These are phyloP conservation scores for Serripes groenlandicus DNA, from an alignment of 2,888 invertebrate genomes.

Conservation along the genomic window DNA sequence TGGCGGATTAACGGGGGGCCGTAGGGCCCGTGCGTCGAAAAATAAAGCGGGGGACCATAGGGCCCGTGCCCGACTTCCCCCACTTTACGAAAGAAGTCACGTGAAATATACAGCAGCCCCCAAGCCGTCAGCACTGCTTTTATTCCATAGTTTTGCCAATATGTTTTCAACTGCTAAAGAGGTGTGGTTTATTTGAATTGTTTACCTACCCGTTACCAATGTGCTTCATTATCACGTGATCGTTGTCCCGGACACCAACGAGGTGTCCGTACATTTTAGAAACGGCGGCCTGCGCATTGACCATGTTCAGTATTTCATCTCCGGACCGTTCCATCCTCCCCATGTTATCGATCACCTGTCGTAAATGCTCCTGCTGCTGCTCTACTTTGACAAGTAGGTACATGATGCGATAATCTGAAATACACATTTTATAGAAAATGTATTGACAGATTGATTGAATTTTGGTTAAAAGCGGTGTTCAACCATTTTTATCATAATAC, in stretches of 20 bases:
- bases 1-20: too few species aligned
- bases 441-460: too few species aligned
- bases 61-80: background rate
- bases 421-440: too few species aligned
- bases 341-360: background rate
- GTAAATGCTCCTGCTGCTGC: constrained; percentile 11
- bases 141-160: too few species aligned
- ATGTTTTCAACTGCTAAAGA: too few species aligned
- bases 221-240: background rate
- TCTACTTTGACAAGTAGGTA: constrained; percentile 3
- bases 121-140: too few species aligned
- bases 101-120: too few species aligned
- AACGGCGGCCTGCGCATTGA: background rate
- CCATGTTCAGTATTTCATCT: background rate
- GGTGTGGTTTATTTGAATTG: background rate
- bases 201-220: constrained; percentile 4
- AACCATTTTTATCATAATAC: too few species aligned
- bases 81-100: background rate
- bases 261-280: constrained; percentile 9
- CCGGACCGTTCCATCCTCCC: background rate
- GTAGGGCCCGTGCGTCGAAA: too few species aligned
- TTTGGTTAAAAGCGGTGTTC: too few species aligned
- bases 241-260: constrained; percentile 23
- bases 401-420: constrained; percentile 15
- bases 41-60: too few species aligned